Percentiles rank a stretch among this genome's conserved stretches.
Conservation (phyloP, 2,113 vertebrate genomes). For the Oryctolagus cuniculus region mOryCun1.1 NC_091434.1:125510001-125510500, state of each 20-base stretch:
- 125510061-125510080: no score
- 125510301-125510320: neutral
- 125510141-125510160: neutral
- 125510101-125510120: neutral
- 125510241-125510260: neutral
- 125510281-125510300: neutral
- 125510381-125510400: neutral
- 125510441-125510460: neutral
- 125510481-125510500: neutral
- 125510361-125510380: neutral
- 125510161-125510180: neutral
- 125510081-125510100: no score
- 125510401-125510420: neutral
- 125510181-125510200: neutral
- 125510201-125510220: neutral
- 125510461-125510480: neutral
- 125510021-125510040: no score
- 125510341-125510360: neutral
- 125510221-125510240: neutral
- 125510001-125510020: no score
- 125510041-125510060: no score
- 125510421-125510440: neutral
- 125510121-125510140: neutral
- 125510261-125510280: accelerated
- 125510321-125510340: no score